Evolutionary conservation across 1,140 invertebrate species (phyloP).

Genomic region (Zaprionus capensis): DNA sequence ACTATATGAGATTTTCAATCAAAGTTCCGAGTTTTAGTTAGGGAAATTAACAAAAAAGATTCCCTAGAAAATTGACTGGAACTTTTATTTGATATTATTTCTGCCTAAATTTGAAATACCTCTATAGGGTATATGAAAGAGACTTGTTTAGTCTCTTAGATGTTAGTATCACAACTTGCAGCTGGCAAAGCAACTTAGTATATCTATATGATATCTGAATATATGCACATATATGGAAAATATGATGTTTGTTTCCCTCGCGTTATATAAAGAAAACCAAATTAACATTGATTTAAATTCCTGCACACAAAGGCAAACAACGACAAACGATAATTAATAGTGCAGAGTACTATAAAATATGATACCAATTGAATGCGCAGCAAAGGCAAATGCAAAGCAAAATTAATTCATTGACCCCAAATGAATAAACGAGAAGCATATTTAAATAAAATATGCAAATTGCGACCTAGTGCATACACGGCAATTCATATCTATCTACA

Average conservation of each 20-base stretch:
- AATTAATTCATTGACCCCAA: constrained; percentile 73
- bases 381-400: constrained; percentile 44
- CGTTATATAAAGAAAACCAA: constrained; percentile 2
- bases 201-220: not conserved
- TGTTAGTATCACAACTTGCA: not conserved
- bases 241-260: not conserved
- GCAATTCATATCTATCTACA: not conserved
- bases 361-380: constrained; percentile 33
- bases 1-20: too few relatives aligned
- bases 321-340: constrained; percentile 10
- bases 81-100: too few relatives aligned
- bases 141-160: not conserved
- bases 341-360: constrained; percentile 9
- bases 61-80: too few relatives aligned
- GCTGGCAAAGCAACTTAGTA: not conserved
- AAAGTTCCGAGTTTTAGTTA: too few relatives aligned
- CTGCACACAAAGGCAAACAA: not conserved
- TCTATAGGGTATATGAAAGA: not conserved
- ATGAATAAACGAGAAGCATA: constrained; percentile 55
- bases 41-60: too few relatives aligned
- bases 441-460: constrained; percentile 72
- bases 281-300: constrained; percentile 7
- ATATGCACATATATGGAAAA: not conserved
- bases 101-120: too few relatives aligned
- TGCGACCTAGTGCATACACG: constrained; percentile 34